Evolutionary conservation across 2,797 vertebrate genomes (phyloP).

Genomic region (Takifugu ocellatus): DNA sequence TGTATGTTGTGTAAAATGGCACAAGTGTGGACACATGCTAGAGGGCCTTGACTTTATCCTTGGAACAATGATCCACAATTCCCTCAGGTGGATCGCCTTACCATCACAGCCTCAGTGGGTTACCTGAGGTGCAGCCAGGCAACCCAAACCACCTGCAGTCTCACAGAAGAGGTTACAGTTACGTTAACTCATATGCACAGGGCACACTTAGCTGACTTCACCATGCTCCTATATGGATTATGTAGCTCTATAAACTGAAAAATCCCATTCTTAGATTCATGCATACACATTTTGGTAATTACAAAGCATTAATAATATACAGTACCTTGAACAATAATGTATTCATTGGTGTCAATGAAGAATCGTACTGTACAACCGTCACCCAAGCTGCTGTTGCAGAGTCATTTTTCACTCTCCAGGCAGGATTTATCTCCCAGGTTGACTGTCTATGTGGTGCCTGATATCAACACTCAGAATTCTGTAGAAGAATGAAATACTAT

Average conservation of each 20-base stretch:
- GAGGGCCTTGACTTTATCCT: slow-evolving; percentile 60
- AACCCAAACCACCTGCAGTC: slow-evolving; percentile 40
- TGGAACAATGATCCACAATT: slow-evolving; percentile 68
- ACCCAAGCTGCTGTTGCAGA: slow-evolving; percentile 44
- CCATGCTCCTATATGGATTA: slow-evolving; percentile 3
- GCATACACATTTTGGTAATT: slow-evolving; percentile 40
- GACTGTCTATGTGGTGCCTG: slow-evolving; percentile 33
- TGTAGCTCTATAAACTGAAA: slow-evolving; percentile 34
- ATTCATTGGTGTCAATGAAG: slow-evolving; percentile 43
- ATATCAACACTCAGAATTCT: slow-evolving; percentile 43
- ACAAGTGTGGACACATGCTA: slow-evolving; percentile 76
- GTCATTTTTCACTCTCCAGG: slow-evolving; percentile 25
- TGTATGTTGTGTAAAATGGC: slow-evolving; percentile 67
- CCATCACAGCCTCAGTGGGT: slow-evolving; percentile 50
- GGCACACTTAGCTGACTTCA: slow-evolving; percentile 2
- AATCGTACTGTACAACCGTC: slow-evolving; percentile 40
- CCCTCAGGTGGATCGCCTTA: slow-evolving; percentile 78
- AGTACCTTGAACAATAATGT: slow-evolving; percentile 12
- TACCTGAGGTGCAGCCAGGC: slow-evolving; percentile 55
- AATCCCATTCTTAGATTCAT: slow-evolving; percentile 20
- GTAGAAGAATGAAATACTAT: slow-evolving; percentile 53
- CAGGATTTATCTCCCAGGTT: slow-evolving; percentile 38
- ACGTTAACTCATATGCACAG: slow-evolving; percentile 15
- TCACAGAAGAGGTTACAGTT: slow-evolving; percentile 20
- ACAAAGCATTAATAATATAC: slow-evolving; percentile 27